These are phyloP conservation scores for Potorous gilbertii DNA, from an alignment of 2,797 vertebrate genomes.

Conservation along the genomic window DNA sequence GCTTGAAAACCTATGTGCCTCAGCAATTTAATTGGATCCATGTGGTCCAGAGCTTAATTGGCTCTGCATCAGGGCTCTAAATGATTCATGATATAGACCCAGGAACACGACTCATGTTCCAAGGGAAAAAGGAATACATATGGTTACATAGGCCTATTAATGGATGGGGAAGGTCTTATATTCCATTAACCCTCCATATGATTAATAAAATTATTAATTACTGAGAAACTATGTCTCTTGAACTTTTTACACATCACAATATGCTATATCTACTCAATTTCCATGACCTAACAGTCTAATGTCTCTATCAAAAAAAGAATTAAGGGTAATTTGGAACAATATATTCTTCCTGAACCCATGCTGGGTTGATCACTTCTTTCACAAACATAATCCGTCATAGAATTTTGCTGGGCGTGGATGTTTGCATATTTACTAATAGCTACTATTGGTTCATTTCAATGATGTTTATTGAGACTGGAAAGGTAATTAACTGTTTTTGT, in stretches of 20 bases:
- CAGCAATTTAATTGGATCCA: too few species aligned
- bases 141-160: too few species aligned
- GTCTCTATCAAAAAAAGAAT: background rate
- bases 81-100: too few species aligned
- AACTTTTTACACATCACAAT: background rate
- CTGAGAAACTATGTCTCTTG: background rate
- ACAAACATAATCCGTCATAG: background rate
- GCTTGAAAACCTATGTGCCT: too few species aligned
- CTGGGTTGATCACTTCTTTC: background rate
- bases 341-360: background rate
- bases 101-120: too few species aligned
- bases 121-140: too few species aligned
- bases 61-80: too few species aligned
- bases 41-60: too few species aligned
- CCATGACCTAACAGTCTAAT: background rate
- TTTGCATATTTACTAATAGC: background rate
- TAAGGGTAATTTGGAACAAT: background rate
- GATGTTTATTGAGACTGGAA: conserved; percentile 13
- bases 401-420: background rate
- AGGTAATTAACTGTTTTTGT: conserved; percentile 4
- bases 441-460: background rate
- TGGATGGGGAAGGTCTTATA: too few species aligned
- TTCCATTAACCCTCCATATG: too few species aligned
- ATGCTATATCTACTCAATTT: background rate
- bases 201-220: background rate